Conservation (phyloP, 2,113 vertebrate genomes). For the Gymnorhina tibicen region DNA sequence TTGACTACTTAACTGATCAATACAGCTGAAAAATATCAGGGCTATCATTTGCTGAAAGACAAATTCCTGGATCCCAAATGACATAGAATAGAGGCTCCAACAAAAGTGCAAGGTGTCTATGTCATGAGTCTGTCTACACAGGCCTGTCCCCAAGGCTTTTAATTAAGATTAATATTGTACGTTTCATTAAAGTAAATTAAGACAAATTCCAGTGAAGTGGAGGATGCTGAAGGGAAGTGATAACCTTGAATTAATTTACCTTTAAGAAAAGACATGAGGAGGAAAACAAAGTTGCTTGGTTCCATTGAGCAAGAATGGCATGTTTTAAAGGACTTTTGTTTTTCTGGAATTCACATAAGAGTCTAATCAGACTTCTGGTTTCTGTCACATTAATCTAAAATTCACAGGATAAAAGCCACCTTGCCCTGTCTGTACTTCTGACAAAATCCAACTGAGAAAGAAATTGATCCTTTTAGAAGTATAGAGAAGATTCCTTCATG, state of each 20-base stretch:
- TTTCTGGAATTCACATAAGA: not conserved
- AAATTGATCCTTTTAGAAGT: not conserved
- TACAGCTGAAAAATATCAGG: not conserved
- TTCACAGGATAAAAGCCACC: not conserved
- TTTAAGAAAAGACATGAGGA: not conserved
- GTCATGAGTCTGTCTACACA: not conserved
- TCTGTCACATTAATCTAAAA: not conserved
- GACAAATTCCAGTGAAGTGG: not conserved
- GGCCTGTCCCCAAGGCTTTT: not conserved
- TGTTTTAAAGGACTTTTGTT: not conserved
- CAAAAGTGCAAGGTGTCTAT: not conserved
- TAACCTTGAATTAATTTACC: slow-evolving; percentile 37
- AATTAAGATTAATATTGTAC: slow-evolving; percentile 2
- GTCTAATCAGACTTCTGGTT: not conserved
- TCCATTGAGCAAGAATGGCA: not conserved
- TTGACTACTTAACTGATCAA: not conserved
- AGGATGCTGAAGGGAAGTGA: not conserved
- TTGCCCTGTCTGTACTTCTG: not conserved
- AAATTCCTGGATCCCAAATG: not conserved
- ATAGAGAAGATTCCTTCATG: not conserved
- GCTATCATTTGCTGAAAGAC: not conserved
- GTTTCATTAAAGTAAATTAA: slow-evolving; percentile 9
- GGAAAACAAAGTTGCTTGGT: not conserved
- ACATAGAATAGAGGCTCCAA: not conserved
- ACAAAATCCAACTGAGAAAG: not conserved